phyloP scores from a whole-genome alignment of 2,888 invertebrate species.

The Anthophora plumipes region DNA sequence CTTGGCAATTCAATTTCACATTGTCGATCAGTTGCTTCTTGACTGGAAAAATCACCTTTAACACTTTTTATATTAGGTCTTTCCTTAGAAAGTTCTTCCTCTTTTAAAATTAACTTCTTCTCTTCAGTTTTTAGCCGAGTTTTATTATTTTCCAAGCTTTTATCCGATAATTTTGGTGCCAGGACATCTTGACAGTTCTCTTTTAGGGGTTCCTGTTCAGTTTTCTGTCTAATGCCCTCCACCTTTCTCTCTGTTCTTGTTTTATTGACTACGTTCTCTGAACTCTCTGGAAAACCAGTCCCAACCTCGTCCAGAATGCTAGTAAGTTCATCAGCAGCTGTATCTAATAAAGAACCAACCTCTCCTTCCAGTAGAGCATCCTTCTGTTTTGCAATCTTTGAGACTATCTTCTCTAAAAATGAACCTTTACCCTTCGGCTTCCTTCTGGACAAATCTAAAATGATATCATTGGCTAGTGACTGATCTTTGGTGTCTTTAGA shows the following conservation, averaged over 20 bases:
- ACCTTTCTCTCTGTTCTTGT: background rate
- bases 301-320: constrained; percentile 74
- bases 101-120: background rate
- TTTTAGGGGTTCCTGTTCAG: background rate
- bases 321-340: constrained; percentile 76
- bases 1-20: background rate
- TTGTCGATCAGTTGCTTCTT: background rate
- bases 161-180: no score
- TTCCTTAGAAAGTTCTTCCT: background rate
- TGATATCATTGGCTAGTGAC: constrained; percentile 79
- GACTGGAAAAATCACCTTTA: no score
- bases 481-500: constrained; percentile 6
- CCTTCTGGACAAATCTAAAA: constrained; percentile 80
- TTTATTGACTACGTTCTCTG: constrained; percentile 20
- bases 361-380: constrained; percentile 79
- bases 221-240: background rate
- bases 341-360: constrained; percentile 76
- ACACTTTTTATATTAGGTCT: background rate
- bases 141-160: background rate
- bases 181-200: background rate
- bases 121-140: background rate
- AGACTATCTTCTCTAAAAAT: constrained; percentile 82
- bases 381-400: constrained; percentile 83
- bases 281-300: constrained; percentile 54
- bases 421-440: constrained; percentile 82